Percentiles rank a stretch among this genome's conserved stretches.
phyloP scores from a whole-genome alignment of 2,113 vertebrate genomes.

The Crypturellus undulatus region DNA sequence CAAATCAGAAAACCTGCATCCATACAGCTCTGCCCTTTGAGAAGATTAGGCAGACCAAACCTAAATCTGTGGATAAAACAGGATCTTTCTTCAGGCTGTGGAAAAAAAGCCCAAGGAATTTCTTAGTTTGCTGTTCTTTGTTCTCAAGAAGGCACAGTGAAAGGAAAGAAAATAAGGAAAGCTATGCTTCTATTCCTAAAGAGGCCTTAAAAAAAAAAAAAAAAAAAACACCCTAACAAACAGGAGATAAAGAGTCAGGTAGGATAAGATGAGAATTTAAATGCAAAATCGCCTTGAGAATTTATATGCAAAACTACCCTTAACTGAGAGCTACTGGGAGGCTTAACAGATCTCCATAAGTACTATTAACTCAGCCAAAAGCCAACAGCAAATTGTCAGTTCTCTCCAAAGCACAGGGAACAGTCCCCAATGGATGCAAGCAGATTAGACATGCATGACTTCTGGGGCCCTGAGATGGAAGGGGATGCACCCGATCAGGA shows the following conservation, averaged over 20 bases:
- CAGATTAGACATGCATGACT: slow-evolving; percentile 57
- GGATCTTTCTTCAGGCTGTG: slow-evolving; percentile 19
- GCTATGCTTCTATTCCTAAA: slow-evolving; percentile 1
- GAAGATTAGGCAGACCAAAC: slow-evolving; percentile 37
- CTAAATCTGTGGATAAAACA: slow-evolving; percentile 44
- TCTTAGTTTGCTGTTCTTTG: slow-evolving; percentile 60
- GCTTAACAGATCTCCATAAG: slow-evolving; percentile 14
- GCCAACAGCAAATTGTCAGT: slow-evolving; percentile 55
- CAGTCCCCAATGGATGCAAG: neutral
- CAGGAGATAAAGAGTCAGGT: slow-evolving; percentile 33
- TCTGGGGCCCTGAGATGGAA: slow-evolving; percentile 27
- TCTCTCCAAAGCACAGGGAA: slow-evolving; percentile 35
- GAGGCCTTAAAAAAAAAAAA: neutral
- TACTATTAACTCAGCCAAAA: slow-evolving; percentile 53
- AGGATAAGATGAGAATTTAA: slow-evolving; percentile 11
- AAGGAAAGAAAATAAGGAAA: slow-evolving; percentile 37
- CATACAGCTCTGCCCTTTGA: slow-evolving; percentile 22
- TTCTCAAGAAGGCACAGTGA: slow-evolving; percentile 41
- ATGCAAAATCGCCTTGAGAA: slow-evolving; percentile 42
- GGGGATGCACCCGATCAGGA: neutral
- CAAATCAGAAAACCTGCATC: slow-evolving; percentile 51
- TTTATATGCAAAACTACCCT: slow-evolving; percentile 28
- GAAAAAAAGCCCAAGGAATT: slow-evolving; percentile 43
- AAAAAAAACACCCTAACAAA: neutral
- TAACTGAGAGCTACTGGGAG: slow-evolving; percentile 31